Evolutionary conservation across 2,888 invertebrate genomes (phyloP).

Genomic region (Pomacea canaliculata): DNA sequence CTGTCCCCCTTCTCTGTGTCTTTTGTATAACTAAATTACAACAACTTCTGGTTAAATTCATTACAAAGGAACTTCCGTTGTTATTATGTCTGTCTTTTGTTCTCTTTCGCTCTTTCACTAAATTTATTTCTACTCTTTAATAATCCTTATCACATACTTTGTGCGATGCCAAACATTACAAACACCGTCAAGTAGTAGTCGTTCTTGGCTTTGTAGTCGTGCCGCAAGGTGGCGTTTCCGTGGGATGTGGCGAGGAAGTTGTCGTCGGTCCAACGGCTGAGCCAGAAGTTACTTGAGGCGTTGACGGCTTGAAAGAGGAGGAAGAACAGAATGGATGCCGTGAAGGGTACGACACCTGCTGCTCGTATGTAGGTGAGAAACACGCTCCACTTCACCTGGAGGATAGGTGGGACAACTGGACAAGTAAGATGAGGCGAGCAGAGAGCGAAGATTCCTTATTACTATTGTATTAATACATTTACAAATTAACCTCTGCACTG

Average conservation of each 20-base stretch:
- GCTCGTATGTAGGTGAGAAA: conserved; percentile 60
- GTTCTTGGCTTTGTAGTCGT: background rate
- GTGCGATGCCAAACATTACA: conserved; percentile 25
- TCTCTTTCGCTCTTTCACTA: no score
- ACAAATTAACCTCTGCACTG: no score
- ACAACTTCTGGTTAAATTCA: no score
- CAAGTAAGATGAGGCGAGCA: background rate
- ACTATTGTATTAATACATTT: no score
- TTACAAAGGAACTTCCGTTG: no score
- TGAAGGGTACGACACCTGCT: conserved; percentile 33
- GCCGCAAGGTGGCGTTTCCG: background rate
- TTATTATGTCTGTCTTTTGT: no score
- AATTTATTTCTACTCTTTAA: no score
- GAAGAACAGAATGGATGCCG: conserved; percentile 24
- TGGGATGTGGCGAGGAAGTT: conserved; percentile 25
- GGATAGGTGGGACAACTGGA: no score
- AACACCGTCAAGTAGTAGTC: conserved; percentile 28
- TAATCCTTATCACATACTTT: conserved; percentile 12
- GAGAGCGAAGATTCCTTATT: no score
- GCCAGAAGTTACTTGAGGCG: conserved; percentile 64
- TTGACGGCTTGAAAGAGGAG: conserved; percentile 54
- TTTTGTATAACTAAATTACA: no score
- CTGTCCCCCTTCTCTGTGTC: no score
- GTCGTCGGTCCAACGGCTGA: conserved; percentile 67
- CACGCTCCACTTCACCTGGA: conserved; percentile 63